Evolutionary conservation across 2,888 invertebrate genomes (phyloP), one percentile per base, ranked within the genome.

Genomic region (Cylloceria caligata): DNA sequence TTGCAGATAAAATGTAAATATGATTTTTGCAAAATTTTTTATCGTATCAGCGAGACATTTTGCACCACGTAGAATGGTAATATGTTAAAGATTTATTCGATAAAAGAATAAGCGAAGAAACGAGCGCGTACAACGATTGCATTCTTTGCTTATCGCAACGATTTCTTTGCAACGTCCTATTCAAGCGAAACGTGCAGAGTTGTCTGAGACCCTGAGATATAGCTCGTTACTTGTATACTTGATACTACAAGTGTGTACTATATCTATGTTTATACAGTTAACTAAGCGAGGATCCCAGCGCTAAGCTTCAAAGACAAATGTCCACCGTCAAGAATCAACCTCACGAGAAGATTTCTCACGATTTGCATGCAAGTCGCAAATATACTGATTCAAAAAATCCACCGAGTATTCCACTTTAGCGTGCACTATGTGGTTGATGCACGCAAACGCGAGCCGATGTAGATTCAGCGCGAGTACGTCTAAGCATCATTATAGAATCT

Each of bases 401-500:
- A 1, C 21, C 5, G 21, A 30, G 57, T 34, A 45, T 67, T 73
- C 65, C 49, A 49, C 67, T 76, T 72, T 81, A 55, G 64, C 71
- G 72, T 49, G 42, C 1, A 24, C 39, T 36, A 13, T 7, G 9
- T 9, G 30, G 45, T 16, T 16, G 36, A 68, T 55, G 52, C 21
- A n/a, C 65, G 45, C n/a, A n/a, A n/a, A n/a, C n/a, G n/a, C n/a
- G n/a, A n/a, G 55, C 2, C 42, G 42, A n/a, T 34, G 55, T 11
- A 52, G 49, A 3, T 57, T 49, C 30, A 34, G 65, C 71, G 42
- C 21, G 34, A 49, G 49, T 52, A 57, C 79, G 60, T 60, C 36
- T 49, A 21, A 73, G 57, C 73, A 60, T 67, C 79, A 67, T 67
- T 67, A 73, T 71, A 79, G 73, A 73, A 60, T 73, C 47, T 73